These are phyloP conservation scores for Thelaira solivaga DNA, from an alignment of 2,888 invertebrate genomes.

Conservation along the genomic window DNA sequence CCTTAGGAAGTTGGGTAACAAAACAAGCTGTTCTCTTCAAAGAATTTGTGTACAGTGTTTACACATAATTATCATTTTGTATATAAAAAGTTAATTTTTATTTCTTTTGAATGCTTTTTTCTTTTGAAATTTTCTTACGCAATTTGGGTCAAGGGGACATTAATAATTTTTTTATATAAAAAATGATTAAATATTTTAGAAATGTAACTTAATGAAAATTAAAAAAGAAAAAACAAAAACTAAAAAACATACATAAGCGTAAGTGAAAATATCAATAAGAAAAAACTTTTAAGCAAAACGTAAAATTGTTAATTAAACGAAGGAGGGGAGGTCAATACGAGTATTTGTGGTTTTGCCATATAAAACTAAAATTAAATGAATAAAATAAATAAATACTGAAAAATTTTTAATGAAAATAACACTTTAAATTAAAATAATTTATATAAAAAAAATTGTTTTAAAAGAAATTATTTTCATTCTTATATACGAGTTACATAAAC, in stretches of 20 bases:
- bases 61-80: no score
- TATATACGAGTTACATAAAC: not conserved
- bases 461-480: conserved; percentile 20
- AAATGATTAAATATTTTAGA: not conserved
- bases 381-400: conserved; percentile 6
- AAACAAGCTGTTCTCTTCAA: no score
- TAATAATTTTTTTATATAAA: not conserved
- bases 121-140: not conserved
- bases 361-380: conserved; percentile 20
- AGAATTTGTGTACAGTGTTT: no score
- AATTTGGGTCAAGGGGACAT: conserved; percentile 4
- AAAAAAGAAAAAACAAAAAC: not conserved
- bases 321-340: conserved; percentile 25
- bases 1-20: no score
- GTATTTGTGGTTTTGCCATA: conserved; percentile 23
- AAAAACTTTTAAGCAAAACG: conserved; percentile 38
- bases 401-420: conserved; percentile 18
- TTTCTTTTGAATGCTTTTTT: no score
- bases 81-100: no score
- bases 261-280: not conserved
- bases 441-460: conserved; percentile 24
- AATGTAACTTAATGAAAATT: conserved; percentile 34
- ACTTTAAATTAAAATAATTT: conserved; percentile 11
- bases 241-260: conserved; percentile 12
- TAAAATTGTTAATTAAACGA: conserved; percentile 36